A percentile compares a stretch with the other conserved stretches of the same genome.
Evolutionary conservation across 2,888 invertebrate genomes (phyloP).

Genomic region (Thyatira batis): DNA sequence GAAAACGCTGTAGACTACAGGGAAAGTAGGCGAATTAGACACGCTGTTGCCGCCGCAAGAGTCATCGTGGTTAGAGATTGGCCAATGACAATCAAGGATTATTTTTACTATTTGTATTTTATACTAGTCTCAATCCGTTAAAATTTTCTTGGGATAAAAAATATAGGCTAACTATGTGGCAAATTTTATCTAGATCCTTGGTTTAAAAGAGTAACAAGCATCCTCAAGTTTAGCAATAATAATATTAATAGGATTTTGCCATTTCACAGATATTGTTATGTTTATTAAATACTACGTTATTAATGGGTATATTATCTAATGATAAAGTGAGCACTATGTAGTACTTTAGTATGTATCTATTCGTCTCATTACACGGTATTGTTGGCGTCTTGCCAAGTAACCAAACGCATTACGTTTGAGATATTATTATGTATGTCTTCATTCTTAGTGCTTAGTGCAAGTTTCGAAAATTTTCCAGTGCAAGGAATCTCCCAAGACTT

Average conservation of each 20-base stretch:
- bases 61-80: background rate
- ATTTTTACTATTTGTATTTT: background rate
- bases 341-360: background rate
- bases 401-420: background rate
- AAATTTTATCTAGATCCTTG: no score
- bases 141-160: no score
- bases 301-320: background rate
- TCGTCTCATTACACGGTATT: background rate
- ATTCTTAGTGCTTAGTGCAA: background rate
- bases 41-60: constrained; percentile 33
- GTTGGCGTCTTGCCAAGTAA: background rate
- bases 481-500: no score
- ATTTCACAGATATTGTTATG: background rate
- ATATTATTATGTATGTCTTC: background rate
- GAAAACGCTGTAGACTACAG: constrained; percentile 33
- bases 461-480: background rate
- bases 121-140: no score
- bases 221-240: no score
- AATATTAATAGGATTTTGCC: no score
- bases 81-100: background rate
- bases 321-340: background rate
- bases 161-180: no score
- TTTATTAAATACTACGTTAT: background rate
- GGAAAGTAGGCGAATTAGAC: constrained; percentile 55
- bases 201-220: no score